Base-by-base conservation (phyloP, 2,113 vertebrate genomes). In the Lepisosteus osseus region DNA sequence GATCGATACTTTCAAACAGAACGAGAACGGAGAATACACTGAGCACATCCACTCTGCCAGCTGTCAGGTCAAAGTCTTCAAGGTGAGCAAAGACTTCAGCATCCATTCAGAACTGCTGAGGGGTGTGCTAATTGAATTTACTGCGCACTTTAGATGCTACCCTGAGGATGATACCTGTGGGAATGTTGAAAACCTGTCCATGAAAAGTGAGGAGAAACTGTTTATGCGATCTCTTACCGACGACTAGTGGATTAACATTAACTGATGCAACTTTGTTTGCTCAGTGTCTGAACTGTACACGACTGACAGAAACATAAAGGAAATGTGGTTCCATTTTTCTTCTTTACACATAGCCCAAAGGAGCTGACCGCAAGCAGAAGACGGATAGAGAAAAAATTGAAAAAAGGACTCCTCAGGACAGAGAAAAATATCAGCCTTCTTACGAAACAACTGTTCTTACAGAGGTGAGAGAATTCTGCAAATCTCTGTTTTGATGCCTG, bases 11-110 rank as follows among this genome's bases (percentile, higher is more conserved):
- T 98, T 97, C 78, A 93, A 88, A 78, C 89, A 93, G 83, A 95
- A 92, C 0, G 92, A 94, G 67, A 93, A 92, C 0, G 92, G 94
- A 11, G 95, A 97, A 75, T 95, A 96, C 82, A 86, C 93, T 0
- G 95, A 96, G 72, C 95, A 95, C 40, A 77, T 96, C 72, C 92
- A 97, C 80, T 97, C 96, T 0, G 94, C 94, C 82, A 97, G 95
- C 92, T 98, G 96, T 87, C 95, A 97, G 88, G 91, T 98, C 89
- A 98, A 97, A 90, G 97, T 98, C 68, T 98, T 98, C 86, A 98
- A 98, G 95, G 97, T 98, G 87, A 65, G 87, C 12, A 9, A 9
- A 51, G 47, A 6, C 5, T 51, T 51, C 29, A 29, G 29, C 29
- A 29, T 29, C 29, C 29, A 29, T 29, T 29, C 29, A 29, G 29